These are phyloP conservation scores for Caenorhabditis imperialis DNA, from an alignment of 2,888 invertebrate genomes.

Conservation along the genomic window DNA sequence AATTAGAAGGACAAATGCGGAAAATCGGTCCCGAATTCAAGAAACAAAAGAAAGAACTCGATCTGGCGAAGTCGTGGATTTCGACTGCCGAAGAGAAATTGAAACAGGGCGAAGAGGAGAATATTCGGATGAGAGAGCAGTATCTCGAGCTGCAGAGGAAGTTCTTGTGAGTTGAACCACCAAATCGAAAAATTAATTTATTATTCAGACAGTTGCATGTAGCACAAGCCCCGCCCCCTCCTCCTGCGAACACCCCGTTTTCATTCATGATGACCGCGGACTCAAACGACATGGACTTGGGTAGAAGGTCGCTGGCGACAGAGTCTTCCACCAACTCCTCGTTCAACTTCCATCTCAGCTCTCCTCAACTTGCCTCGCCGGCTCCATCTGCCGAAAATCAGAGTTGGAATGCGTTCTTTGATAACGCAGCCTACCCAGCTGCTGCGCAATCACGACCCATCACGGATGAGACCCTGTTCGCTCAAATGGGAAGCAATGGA, in stretches of 20 bases:
- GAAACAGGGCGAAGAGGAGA: conserved; percentile 27
- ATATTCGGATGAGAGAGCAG: neutral
- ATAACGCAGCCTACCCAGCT: no score
- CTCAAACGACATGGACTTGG: conserved; percentile 6
- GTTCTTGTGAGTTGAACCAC: neutral
- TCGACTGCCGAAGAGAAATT: conserved; percentile 29
- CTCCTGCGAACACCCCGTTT: neutral
- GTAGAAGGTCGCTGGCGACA: neutral
- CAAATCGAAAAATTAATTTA: no score
- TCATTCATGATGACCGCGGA: conserved; percentile 29
- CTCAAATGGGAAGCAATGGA: conserved; percentile 5
- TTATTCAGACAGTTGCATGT: no score
- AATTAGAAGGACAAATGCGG: conserved; percentile 34
- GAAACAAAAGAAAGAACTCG: conserved; percentile 23
- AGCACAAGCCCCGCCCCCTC: neutral
- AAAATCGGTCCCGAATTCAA: conserved; percentile 37
- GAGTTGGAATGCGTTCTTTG: conserved; percentile 28
- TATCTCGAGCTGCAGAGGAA: conserved; percentile 6
- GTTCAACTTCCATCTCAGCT: no score
- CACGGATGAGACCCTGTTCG: conserved; percentile 30
- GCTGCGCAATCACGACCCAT: no score
- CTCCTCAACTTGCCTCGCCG: conserved; percentile 25
- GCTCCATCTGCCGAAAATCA: conserved; percentile 9
- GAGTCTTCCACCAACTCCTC: conserved; percentile 33
- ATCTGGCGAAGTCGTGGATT: conserved; percentile 34